Percentiles rank a stretch among this genome's conserved stretches.
phyloP scores from a whole-genome alignment of 2,113 vertebrate genomes.

The Sialia sialis region DNA sequence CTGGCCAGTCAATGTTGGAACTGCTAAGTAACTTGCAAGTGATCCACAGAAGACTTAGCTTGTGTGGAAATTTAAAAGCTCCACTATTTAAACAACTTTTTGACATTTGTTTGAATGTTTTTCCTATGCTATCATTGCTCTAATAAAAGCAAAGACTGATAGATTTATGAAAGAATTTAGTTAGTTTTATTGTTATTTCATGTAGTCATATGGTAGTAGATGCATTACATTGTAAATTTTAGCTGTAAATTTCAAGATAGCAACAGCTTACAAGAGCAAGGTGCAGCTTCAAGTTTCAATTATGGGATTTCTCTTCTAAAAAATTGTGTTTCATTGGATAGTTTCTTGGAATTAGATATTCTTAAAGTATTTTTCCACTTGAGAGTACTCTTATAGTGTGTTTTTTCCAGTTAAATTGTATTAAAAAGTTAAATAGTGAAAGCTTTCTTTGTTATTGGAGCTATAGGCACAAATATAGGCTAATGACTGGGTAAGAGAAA shows the following conservation, averaged over 20 bases:
- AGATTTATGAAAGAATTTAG: not conserved
- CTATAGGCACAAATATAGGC: not conserved
- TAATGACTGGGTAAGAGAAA: not conserved
- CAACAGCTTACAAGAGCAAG: not conserved
- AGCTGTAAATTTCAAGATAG: not conserved
- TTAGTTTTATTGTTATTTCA: not conserved
- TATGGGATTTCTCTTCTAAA: not conserved
- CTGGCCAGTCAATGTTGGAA: not conserved
- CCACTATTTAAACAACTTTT: not conserved
- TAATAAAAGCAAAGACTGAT: not conserved
- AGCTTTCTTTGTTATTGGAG: not conserved
- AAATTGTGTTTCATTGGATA: not conserved
- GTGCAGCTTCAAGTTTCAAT: not conserved
- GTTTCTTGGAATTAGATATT: not conserved
- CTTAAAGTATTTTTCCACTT: not conserved
- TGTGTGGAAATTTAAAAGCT: not conserved
- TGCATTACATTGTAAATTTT: not conserved
- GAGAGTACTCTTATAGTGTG: not conserved
- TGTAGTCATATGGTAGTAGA: not conserved
- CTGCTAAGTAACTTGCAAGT: not conserved
- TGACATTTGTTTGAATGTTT: not conserved
- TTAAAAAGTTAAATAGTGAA: not conserved
- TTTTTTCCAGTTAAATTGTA: not conserved
- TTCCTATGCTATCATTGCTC: not conserved
- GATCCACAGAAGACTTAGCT: not conserved